A percentile compares a stretch with the other conserved stretches of the same genome.
Evolutionary conservation across 2,113 vertebrate species (phyloP).

Genomic region (Camelus bactrianus): DNA sequence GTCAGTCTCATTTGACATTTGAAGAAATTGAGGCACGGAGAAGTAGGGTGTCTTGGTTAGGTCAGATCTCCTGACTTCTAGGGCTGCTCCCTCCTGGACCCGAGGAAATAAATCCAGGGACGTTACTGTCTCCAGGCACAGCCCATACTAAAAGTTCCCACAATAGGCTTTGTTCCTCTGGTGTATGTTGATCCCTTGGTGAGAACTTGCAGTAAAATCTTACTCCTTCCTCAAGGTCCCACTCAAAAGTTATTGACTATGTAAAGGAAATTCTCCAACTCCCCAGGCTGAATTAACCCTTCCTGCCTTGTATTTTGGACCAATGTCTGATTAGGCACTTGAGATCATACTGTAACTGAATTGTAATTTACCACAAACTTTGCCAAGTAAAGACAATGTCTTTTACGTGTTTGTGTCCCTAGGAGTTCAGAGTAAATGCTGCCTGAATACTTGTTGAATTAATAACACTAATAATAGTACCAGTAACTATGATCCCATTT

Average conservation of each 20-base stretch:
- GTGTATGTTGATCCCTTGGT: not conserved
- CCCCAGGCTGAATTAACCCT: not conserved
- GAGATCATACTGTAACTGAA: not conserved
- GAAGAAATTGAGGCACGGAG: not conserved
- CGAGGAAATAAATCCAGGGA: not conserved
- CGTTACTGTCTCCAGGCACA: not conserved
- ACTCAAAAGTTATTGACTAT: not conserved
- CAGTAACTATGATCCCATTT: not conserved
- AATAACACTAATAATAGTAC: not conserved
- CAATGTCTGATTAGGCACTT: not conserved
- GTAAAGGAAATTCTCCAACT: not conserved
- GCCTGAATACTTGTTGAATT: not conserved
- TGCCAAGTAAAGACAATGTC: not conserved
- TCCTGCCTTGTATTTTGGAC: constrained; percentile 1
- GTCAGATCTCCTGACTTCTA: not conserved
- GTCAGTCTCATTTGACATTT: not conserved
- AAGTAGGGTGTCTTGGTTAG: not conserved
- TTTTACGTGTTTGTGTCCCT: not conserved
- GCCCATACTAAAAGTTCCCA: not conserved
- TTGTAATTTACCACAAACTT: not conserved
- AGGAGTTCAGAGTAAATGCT: not conserved
- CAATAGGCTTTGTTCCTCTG: not conserved
- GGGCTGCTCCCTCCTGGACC: not conserved
- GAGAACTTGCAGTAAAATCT: not conserved
- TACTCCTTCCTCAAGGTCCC: not conserved